Evolutionary conservation across 2,888 invertebrate genomes (phyloP), one percentile per base, ranked within the genome.

Genomic region (Aleiodes alternator): DNA sequence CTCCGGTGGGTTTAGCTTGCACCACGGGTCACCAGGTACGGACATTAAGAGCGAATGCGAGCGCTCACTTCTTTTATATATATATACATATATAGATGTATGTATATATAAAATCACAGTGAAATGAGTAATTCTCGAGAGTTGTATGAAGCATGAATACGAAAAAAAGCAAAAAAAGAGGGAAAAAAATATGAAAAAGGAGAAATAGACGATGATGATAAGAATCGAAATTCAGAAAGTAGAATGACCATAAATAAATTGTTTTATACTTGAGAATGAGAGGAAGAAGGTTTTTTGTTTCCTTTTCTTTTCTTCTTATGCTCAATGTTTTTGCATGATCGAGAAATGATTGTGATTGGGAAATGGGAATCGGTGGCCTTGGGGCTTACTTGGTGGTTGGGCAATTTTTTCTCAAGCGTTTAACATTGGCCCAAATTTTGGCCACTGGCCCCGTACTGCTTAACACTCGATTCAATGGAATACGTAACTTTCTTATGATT

Each of bases 341-440:
- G 29, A n/a, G 55, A 57, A 55, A 73, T 70, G 59, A 51, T 77
- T 69, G 75, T 72, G 73, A 66, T 79, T 79, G 78, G 75, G 76
- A 73, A 78, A 79, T 53, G 56, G 64, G 23, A 29, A 53, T 53
- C 16, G 6, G 9, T 12, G 66, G 48, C 66, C 66, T 66, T 43
- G 66, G n/a, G 61, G 50, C 11, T 3, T 50, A 38, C n/a, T 5
- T 14, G 53, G 48, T 31, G 31, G 66, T 76, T 61, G 69, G 61
- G 75, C 79, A 75, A 70, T 72, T 66, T 12, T 23, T 43, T 59
- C 61, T 75, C 78, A 78, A 79, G 69, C 55, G 69, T 83, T 78
- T 86, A 87, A 87, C 87, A 87, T 87, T 87, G 87, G 84, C 87
- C 87, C 83, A 81, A 83, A 87, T 87, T 84, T 82, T 86, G 87